These are phyloP conservation scores for Eristalinus aeneus DNA, from an alignment of 2,888 invertebrate species.

Conservation along the genomic window DNA sequence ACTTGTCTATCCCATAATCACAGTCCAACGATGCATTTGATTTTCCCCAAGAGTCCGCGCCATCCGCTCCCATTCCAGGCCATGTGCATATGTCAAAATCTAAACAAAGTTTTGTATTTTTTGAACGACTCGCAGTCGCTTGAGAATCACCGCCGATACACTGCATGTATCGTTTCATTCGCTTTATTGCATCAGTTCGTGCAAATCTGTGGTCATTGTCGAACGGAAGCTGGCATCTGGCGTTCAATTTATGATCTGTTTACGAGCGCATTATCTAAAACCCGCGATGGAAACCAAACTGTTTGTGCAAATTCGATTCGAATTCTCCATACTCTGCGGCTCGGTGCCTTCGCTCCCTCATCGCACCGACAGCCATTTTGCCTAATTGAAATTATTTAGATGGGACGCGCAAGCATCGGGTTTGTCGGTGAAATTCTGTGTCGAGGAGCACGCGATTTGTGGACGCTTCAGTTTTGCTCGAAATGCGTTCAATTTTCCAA, in stretches of 20 bases:
- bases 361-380: not conserved
- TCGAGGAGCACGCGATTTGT: not conserved
- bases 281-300: conserved; percentile 20
- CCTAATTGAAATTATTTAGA: not conserved
- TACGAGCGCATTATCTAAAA: conserved; percentile 7
- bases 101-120: no score
- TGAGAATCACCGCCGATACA: not conserved
- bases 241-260: conserved; percentile 23
- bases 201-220: not conserved
- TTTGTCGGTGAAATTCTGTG: not conserved
- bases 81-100: no score
- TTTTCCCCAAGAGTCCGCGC: no score
- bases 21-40: no score
- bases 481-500: not conserved
- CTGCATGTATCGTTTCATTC: not conserved
- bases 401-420: not conserved
- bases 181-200: conserved; percentile 3
- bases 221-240: conserved; percentile 16
- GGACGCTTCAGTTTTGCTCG: not conserved
- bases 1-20: no score
- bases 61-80: no score
- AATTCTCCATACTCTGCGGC: not conserved
- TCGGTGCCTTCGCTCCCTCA: not conserved
- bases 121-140: not conserved
- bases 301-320: not conserved